Base-by-base conservation (phyloP, 2,797 vertebrate species). In the Eidolon dupreanum region DNA sequence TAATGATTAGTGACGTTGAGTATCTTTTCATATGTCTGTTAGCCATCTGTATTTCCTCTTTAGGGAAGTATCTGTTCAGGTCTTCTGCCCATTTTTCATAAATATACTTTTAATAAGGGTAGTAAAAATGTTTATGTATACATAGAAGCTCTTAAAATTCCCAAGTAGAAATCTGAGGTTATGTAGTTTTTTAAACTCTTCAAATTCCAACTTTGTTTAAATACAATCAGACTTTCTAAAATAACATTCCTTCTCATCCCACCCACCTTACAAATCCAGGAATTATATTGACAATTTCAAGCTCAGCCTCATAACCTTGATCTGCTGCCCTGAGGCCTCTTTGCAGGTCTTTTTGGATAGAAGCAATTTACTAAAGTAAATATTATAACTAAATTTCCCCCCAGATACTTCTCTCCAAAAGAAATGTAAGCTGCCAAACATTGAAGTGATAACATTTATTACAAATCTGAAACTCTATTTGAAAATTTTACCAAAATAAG, bases 281-380 rank as follows among this genome's bases (percentile, higher is more conserved):
- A 66, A 15, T 71, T 71, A 33, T 0, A 24, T 6, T n/a, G 15
- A 59, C 28, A 81, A 9, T 22, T 75, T 85, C 53, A 87, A 74
- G 46, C 31, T 68, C 51, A 61, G 43, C 20, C 73, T 73, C 31
- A 61, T 88, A 33, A 68, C 8, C n/a, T 36, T 1, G 15, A 6
- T 88, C 31, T 55, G 9, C 1, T 49, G 1, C 31, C 31, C 57
- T 57, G 13, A 92, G 57, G 51, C 31, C 22, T 57, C 28, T 20
- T 12, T 83, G 11, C 33, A 55, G 15, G 33, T 87, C 31, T 22
- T 66, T 33, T 51, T 90, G 49, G 70, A 66, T 53, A 79, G 68
- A 95, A 87, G 31, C 15, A 77, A 59, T 36, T 82, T 78, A 33
- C 33, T 94, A 57, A 95, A 78, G 49, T 82, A 81, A 71, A 87